Evolutionary conservation across 2,113 vertebrate genomes (phyloP), one percentile per base, ranked within the genome.

Genomic region (Muscicapa adusta): DNA sequence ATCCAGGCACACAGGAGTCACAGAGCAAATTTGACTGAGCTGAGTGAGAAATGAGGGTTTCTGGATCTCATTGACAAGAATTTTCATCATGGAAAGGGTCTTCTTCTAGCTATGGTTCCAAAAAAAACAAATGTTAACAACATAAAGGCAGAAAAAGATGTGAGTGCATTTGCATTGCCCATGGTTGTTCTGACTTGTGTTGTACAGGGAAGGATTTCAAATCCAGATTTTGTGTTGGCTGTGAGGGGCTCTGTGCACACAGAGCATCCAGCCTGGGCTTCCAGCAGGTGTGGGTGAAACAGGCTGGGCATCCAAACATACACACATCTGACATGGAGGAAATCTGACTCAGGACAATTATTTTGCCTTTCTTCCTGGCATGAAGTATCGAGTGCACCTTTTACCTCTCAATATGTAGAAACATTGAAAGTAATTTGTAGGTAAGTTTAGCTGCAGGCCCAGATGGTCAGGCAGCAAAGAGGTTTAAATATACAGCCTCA

Each of bases 381-480:
- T 58, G 14, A 95, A 91, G 38, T 65, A 83, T 66, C 57, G 66
- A 61, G 60, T 48, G 26, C 65, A 93, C 75, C 93, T 92, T 90
- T 88, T 84, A 63, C 81, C 51, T 87, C 72, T 84, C 75, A 84
- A 91, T 88, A 94, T 80, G 62, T 18, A 67, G 74, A 91, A 84
- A 75, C 74, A 78, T 2, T 74, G 66, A 19, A 91, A 91, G 90
- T 75, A 74, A 92, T 91, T 72, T 93, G 76, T 91, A 96, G 86
- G 88, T 79, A 94, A 94, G 94, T 80, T 77, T 87, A 96, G 82
- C 82, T 94, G 65, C 60, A 92, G 79, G 42, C 56, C 84, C 86
- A 97, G 86, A 97, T 96, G 74, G 73, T 86, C 67, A 53, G 34
- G 82, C 60, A 70, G 78, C 40, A 79, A 71, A 96, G 94, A 88